Evolutionary conservation across 2,113 vertebrate species (phyloP).

Genomic region (Salvator merianae): DNA sequence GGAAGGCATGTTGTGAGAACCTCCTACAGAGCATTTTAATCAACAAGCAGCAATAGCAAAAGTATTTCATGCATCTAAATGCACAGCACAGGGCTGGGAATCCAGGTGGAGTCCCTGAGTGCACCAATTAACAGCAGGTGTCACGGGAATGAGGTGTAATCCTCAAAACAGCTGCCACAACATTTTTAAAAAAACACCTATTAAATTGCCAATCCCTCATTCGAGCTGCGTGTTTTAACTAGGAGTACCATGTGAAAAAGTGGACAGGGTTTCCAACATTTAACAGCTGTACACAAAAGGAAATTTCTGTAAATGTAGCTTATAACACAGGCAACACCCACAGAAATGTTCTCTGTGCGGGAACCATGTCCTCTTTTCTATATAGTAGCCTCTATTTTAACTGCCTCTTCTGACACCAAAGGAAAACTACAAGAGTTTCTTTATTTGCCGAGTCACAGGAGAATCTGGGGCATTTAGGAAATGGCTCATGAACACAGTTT

Average conservation of each 20-base stretch:
- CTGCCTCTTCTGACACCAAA: not conserved
- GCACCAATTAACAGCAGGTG: not conserved
- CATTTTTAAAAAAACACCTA: not conserved
- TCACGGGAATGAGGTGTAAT: not conserved
- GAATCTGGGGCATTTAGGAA: not conserved
- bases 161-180: too few species aligned
- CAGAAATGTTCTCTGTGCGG: too few species aligned
- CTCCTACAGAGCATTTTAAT: not conserved
- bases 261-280: too few species aligned
- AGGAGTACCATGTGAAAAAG: too few species aligned
- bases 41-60: not conserved
- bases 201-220: not conserved
- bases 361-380: too few species aligned
- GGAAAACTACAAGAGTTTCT: conserved; percentile 1
- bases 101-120: not conserved
- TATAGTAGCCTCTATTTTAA: too few species aligned
- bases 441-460: not conserved
- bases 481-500: not conserved
- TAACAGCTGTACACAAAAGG: too few species aligned
- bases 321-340: too few species aligned
- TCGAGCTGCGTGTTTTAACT: not conserved
- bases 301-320: too few species aligned
- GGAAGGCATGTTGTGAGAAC: not conserved
- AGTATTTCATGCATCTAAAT: not conserved
- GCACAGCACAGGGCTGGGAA: not conserved